Conservation (phyloP, 2,797 vertebrate species). For the Hypotaenidia philippensis region DNA sequence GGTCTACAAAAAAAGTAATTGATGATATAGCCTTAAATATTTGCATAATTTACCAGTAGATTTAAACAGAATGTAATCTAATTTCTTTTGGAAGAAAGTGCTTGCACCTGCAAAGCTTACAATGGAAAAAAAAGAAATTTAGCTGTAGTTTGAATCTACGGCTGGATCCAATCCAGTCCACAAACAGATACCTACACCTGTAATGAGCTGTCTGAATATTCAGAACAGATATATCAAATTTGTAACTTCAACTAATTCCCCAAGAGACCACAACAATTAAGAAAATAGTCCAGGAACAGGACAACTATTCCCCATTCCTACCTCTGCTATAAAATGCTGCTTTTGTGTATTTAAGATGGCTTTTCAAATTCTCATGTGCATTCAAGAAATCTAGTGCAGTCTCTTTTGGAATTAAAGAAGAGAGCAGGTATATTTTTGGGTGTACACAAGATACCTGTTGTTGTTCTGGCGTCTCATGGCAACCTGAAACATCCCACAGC, state of each 20-base stretch:
- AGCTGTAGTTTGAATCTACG: neutral
- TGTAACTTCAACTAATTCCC: neutral
- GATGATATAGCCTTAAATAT: neutral
- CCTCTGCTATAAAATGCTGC: neutral
- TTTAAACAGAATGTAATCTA: neutral
- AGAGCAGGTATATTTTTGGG: neutral
- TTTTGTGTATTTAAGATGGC: neutral
- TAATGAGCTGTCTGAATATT: neutral
- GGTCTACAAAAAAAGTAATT: neutral
- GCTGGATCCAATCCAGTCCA: neutral
- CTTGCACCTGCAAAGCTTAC: neutral
- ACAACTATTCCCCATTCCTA: neutral
- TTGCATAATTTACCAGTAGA: neutral
- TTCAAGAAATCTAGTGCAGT: neutral
- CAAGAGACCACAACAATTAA: neutral
- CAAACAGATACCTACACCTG: neutral
- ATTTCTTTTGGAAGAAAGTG: neutral
- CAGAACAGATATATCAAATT: neutral
- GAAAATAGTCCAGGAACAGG: neutral
- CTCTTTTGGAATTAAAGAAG: neutral
- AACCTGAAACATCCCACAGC: neutral
- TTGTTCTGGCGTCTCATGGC: neutral
- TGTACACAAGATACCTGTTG: neutral
- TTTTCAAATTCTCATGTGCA: neutral
- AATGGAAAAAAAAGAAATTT: neutral